These are phyloP conservation scores for Folsomia candida DNA, from an alignment of 2,888 invertebrate genomes.

Conservation along the genomic window DNA sequence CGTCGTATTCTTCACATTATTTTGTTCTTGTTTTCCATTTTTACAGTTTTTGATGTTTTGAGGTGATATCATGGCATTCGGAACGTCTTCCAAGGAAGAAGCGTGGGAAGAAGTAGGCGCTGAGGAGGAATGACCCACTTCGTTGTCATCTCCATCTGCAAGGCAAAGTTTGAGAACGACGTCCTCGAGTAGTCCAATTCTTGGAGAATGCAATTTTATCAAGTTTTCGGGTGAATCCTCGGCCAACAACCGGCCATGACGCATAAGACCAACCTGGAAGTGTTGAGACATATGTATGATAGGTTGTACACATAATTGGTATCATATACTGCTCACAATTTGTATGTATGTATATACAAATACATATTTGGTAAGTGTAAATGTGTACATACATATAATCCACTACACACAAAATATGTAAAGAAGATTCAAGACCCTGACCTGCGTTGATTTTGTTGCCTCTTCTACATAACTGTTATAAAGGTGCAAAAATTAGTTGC, in stretches of 20 bases:
- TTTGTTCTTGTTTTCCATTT: background rate
- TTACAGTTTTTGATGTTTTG: background rate
- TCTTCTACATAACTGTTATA: no score
- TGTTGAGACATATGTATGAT: no score
- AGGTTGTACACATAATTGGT: no score
- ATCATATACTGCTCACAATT: no score
- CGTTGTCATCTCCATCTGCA: slow-evolving; percentile 26
- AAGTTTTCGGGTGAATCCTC: slow-evolving; percentile 38
- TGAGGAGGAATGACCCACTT: slow-evolving; percentile 11
- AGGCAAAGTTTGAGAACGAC: slow-evolving; percentile 40
- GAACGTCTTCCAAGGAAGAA: background rate
- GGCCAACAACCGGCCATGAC: background rate
- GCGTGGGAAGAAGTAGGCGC: background rate
- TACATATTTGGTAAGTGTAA: no score
- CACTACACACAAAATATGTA: no score
- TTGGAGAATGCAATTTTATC: slow-evolving; percentile 18
- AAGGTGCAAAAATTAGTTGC: no score
- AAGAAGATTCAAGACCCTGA: no score
- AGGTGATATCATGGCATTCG: background rate
- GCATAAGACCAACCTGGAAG: background rate
- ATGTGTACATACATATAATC: no score
- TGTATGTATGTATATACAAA: no score
- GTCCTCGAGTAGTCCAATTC: slow-evolving; percentile 34
- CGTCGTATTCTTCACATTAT: no score
- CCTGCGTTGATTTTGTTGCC: no score